A percentile compares a stretch with the other conserved stretches of the same genome.
Conservation (phyloP, 2,888 invertebrate genomes). For the Drosophila nigricruria region DNA sequence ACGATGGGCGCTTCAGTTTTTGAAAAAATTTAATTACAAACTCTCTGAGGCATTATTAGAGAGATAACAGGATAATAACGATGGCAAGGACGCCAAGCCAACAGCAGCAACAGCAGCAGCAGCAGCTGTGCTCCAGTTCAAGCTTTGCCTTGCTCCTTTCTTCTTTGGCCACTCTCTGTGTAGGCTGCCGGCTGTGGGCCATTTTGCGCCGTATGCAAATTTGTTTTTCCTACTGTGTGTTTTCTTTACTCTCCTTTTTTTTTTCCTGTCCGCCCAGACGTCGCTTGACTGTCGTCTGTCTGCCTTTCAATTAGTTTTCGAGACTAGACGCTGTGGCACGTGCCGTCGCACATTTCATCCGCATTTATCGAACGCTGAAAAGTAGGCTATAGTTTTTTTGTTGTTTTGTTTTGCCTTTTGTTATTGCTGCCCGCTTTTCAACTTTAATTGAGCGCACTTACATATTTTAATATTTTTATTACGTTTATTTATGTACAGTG, state of each 20-base stretch:
- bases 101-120: constrained; percentile 29
- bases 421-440: constrained; percentile 10
- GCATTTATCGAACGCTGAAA: constrained; percentile 53
- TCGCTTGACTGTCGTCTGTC: constrained; percentile 56
- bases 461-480: constrained; percentile 16
- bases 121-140: constrained; percentile 66
- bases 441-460: constrained; percentile 47
- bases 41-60: constrained; percentile 82
- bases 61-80: constrained; percentile 82
- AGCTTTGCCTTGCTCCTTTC: constrained; percentile 40
- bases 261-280: constrained; percentile 32
- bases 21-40: constrained; percentile 81
- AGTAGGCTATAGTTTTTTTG: constrained; percentile 47
- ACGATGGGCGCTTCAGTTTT: constrained; percentile 69
- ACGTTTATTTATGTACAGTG: constrained; percentile 37
- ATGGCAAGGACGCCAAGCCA: constrained; percentile 71
- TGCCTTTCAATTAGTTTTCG: constrained; percentile 79
- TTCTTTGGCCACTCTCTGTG: constrained; percentile 26
- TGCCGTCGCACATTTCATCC: constrained; percentile 49
- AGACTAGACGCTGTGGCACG: constrained; percentile 72
- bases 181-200: constrained; percentile 57
- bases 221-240: constrained; percentile 55
- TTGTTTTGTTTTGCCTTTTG: background rate
- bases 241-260: constrained; percentile 13
- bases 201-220: constrained; percentile 69